Percentiles rank a stretch among this genome's conserved stretches.
These are phyloP conservation scores for Callyntrura guangdongensis DNA, from an alignment of 2,888 invertebrate genomes.

Conservation along the genomic window DNA sequence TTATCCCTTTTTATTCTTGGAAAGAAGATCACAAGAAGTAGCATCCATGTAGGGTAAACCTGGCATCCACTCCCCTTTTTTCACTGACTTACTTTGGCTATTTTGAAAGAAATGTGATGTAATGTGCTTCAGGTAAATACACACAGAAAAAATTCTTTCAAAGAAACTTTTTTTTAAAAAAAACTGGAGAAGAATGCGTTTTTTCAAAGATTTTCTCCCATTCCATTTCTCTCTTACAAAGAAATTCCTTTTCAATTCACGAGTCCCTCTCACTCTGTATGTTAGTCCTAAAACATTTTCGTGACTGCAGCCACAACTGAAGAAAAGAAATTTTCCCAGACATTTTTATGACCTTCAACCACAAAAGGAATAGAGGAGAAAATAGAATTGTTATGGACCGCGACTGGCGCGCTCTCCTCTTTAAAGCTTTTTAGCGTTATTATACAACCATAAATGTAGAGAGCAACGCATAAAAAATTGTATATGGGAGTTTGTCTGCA, in stretches of 20 bases:
- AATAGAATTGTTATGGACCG: constrained; percentile 70
- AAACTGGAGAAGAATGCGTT: not conserved
- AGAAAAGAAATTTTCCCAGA: constrained; percentile 46
- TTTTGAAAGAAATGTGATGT: constrained; percentile 40
- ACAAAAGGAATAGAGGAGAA: constrained; percentile 59
- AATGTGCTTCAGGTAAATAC: constrained; percentile 51
- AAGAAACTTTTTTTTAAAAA: constrained; percentile 35
- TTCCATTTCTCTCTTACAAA: not conserved
- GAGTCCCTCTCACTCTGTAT: not conserved
- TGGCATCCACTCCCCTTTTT: constrained; percentile 29
- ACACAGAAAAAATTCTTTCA: not conserved
- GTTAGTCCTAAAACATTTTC: not conserved
- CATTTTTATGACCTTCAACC: constrained; percentile 67
- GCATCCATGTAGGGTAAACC: not conserved
- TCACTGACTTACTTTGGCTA: constrained; percentile 30
- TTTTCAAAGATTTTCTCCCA: constrained; percentile 42
- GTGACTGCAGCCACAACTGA: constrained; percentile 22
- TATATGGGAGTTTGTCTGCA: not conserved
- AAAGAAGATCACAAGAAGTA: constrained; percentile 40
- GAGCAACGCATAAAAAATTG: not conserved
- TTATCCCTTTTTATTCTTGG: constrained; percentile 23
- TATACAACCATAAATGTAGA: constrained; percentile 42
- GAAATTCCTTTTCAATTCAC: constrained; percentile 3
- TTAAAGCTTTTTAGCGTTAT: constrained; percentile 59
- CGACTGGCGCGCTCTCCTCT: not conserved